These are phyloP conservation scores for Apostichopus parvimensis DNA, from an alignment of 35 echinoderm and acorn worm genomes.

Conservation along the genomic window DNA sequence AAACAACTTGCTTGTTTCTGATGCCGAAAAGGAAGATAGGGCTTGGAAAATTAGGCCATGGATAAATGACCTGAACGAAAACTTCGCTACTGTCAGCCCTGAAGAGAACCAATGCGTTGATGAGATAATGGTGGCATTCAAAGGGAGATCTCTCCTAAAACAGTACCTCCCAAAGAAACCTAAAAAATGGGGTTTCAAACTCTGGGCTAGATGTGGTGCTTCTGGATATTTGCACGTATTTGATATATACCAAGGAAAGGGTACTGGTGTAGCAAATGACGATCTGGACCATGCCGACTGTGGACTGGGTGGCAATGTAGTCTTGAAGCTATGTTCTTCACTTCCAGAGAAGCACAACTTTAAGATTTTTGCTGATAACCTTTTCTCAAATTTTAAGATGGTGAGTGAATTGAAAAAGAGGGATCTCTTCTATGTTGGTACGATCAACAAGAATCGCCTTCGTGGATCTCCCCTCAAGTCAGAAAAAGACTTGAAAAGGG, in stretches of 20 bases:
- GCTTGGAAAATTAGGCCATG: slow-evolving; percentile 37
- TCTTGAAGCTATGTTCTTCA: not conserved
- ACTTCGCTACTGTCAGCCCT: not conserved
- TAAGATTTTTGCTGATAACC: slow-evolving; percentile 9
- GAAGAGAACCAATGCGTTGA: slow-evolving; percentile 36
- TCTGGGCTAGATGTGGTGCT: slow-evolving; percentile 12
- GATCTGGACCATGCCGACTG: not conserved
- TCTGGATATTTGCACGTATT: slow-evolving; percentile 38
- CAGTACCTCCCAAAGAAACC: not conserved
- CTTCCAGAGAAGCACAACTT: slow-evolving; percentile 1
- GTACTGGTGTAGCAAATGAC: not conserved
- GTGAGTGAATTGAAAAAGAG: slow-evolving; percentile 25
- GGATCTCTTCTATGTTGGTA: slow-evolving; percentile 36
- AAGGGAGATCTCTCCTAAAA: not conserved
- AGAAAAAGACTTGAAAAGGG: not conserved
- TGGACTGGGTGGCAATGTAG: slow-evolving; percentile 30
- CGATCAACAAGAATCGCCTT: slow-evolving; percentile 20
- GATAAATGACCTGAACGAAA: not conserved
- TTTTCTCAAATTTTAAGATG: slow-evolving; percentile 15
- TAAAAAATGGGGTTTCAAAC: slow-evolving; percentile 36
- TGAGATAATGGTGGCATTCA: slow-evolving; percentile 53
- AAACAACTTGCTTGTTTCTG: slow-evolving; percentile 29
- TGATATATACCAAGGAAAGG: slow-evolving; percentile 13
- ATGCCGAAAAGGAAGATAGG: slow-evolving; percentile 46
- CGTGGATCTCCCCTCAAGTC: not conserved